A percentile compares a stretch with the other conserved stretches of the same genome.
These are phyloP conservation scores for Serripes groenlandicus DNA, from an alignment of 2,888 invertebrate genomes.

Conservation along the genomic window DNA sequence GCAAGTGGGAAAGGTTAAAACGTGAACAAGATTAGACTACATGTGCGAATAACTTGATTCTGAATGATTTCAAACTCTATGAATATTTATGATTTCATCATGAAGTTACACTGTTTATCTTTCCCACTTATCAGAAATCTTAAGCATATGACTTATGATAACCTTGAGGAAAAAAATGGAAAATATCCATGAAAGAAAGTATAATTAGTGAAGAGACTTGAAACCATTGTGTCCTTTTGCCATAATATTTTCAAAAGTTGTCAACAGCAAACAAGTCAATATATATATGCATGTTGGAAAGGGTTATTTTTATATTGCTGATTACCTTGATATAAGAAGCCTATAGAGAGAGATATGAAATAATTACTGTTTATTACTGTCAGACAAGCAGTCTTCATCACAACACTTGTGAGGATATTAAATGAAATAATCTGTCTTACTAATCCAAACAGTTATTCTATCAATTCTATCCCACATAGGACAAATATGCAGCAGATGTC, in stretches of 20 bases:
- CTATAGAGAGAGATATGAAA: neutral
- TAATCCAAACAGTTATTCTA: neutral
- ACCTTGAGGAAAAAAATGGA: too few species aligned
- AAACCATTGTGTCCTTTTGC: neutral
- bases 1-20: too few species aligned
- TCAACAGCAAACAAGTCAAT: neutral
- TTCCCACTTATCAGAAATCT: too few species aligned
- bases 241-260: neutral
- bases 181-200: too few species aligned
- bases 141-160: too few species aligned
- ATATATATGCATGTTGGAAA: neutral
- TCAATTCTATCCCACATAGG: too few species aligned
- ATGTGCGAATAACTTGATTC: too few species aligned
- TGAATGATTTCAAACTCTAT: too few species aligned
- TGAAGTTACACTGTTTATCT: too few species aligned
- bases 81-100: too few species aligned
- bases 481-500: too few species aligned
- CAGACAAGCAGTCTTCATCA: conserved; percentile 1
- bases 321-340: neutral
- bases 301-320: neutral
- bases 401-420: neutral
- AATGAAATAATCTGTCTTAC: conserved; percentile 1
- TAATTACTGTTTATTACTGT: conserved; percentile 10
- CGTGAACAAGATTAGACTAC: too few species aligned
- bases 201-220: neutral